Base-by-base conservation (phyloP, 2,113 vertebrate genomes). In the Ariopsis seemanni region DNA sequence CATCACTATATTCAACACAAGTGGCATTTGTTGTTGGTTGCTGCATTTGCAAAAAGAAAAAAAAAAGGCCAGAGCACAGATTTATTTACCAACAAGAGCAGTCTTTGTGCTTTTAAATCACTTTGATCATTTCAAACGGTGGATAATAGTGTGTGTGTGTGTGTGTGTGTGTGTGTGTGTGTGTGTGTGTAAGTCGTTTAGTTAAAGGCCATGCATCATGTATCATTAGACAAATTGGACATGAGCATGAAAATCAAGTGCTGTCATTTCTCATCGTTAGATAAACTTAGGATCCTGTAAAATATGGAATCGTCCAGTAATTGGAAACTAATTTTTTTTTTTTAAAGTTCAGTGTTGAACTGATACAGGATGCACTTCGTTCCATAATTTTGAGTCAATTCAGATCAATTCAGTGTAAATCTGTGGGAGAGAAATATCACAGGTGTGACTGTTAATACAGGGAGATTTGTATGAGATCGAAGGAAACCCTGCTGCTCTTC, bases 1-100 rank as follows among this genome's bases (percentile, higher is more conserved):
- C 82, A 67, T 34, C 34, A 58, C 65, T 48, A 11, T 52, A 27
- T 30, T 87, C 79, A 22, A 86, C 87, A 81, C 80, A 42, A 63
- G 81, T 11, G 27, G n/a, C 63, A 57, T 86, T 83, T 75, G 86
- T 20, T 15, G 65, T 20, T 15, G 65, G 22, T 82, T n/a, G 75
- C 8, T 15, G 27, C 34, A 22, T 87, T 84, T 25, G 57, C 60
- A 72, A 58, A 4, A 42, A 42, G 42, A 42, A 42, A 42, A 42
- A 42, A 34, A 42, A 30, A 20, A 84, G 30, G 55, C 12, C 22
- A 20, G 63, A 17, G 34, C 72, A 12, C 83, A 63, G 25, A 74
- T 57, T 57, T 55, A 57, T 30, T 53, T 20, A 8, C 71, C 17
- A 18, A 60, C 7, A 2, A 9, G 6, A 71, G 14, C 22, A 20